phyloP scores from a whole-genome alignment of 2,888 invertebrate species.

The Chorisops tibialis region DNA sequence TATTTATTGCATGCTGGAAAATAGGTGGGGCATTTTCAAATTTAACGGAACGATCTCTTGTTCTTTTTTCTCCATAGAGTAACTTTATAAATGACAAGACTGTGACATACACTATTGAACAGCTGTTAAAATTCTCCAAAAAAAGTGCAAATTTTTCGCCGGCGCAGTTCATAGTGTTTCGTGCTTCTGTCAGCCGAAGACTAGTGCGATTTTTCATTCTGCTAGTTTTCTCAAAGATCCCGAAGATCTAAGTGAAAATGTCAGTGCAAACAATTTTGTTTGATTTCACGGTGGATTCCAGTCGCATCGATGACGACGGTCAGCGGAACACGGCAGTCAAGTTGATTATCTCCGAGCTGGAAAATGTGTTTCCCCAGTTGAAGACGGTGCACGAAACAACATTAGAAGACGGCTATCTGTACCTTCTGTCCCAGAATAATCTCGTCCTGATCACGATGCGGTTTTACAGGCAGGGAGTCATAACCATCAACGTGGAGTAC shows the following conservation, averaged over 20 bases:
- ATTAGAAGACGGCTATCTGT: slow-evolving; percentile 67
- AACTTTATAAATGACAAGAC: too few relatives aligned
- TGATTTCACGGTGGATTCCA: slow-evolving; percentile 74
- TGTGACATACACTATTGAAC: too few relatives aligned
- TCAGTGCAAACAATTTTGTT: slow-evolving; percentile 75
- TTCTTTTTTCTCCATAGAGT: too few relatives aligned
- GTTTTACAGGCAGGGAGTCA: slow-evolving; percentile 70
- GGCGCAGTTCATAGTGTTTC: too few relatives aligned
- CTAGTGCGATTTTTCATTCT: too few relatives aligned
- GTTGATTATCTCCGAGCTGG: slow-evolving; percentile 66
- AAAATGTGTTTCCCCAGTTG: slow-evolving; percentile 68
- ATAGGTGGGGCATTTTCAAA: too few relatives aligned
- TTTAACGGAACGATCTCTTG: too few relatives aligned
- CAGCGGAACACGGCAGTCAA: slow-evolving; percentile 65
- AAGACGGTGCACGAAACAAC: slow-evolving; percentile 65
- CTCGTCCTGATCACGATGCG: slow-evolving; percentile 68
- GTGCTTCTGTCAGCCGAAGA: too few relatives aligned
- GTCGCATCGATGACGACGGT: slow-evolving; percentile 62
- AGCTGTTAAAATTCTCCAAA: too few relatives aligned
- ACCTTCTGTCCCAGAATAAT: slow-evolving; percentile 67
- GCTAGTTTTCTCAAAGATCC: too few relatives aligned
- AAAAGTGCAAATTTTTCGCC: too few relatives aligned
- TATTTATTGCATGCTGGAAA: too few relatives aligned
- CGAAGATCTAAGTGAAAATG: slow-evolving; percentile 53
- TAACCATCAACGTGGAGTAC: slow-evolving; percentile 81